These are phyloP conservation scores for Cosmorhoe ocellata DNA, from an alignment of 2,888 invertebrate species.

Conservation along the genomic window DNA sequence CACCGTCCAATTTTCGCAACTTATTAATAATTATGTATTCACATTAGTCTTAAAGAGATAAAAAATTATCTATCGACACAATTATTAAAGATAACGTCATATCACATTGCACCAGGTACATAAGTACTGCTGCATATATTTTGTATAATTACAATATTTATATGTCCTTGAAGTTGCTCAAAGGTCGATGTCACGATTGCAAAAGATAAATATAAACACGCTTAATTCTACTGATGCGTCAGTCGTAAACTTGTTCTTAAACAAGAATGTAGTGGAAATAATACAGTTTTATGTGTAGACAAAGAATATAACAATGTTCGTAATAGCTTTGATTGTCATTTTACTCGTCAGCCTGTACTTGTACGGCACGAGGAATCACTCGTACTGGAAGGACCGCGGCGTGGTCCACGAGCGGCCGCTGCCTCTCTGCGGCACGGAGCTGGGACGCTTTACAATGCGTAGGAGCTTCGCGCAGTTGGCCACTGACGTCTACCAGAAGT, in stretches of 20 bases:
- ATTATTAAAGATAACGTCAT: no score
- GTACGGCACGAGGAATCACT: constrained; percentile 47
- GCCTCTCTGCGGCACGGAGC: constrained; percentile 55
- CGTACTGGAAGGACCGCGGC: constrained; percentile 53
- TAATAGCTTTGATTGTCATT: constrained; percentile 21
- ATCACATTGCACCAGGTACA: no score
- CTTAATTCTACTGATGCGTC: not conserved
- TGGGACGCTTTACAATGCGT: constrained; percentile 42
- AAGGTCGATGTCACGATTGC: no score
- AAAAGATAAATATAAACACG: not conserved
- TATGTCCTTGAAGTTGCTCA: no score
- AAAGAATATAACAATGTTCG: constrained; percentile 18
- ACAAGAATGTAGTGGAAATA: not conserved
- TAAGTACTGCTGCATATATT: no score
- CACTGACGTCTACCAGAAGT: constrained; percentile 52
- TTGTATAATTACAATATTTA: no score
- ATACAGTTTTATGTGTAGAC: no score
- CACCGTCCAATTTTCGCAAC: no score
- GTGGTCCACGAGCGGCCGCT: constrained; percentile 54
- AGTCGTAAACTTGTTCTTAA: not conserved
- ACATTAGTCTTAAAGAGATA: no score
- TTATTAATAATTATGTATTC: no score
- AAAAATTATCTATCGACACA: no score
- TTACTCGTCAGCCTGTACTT: constrained; percentile 41
- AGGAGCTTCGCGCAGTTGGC: constrained; percentile 47